Evolutionary conservation across 1,140 invertebrate species (phyloP).

Genomic region (Tetramorium alpestre): DNA sequence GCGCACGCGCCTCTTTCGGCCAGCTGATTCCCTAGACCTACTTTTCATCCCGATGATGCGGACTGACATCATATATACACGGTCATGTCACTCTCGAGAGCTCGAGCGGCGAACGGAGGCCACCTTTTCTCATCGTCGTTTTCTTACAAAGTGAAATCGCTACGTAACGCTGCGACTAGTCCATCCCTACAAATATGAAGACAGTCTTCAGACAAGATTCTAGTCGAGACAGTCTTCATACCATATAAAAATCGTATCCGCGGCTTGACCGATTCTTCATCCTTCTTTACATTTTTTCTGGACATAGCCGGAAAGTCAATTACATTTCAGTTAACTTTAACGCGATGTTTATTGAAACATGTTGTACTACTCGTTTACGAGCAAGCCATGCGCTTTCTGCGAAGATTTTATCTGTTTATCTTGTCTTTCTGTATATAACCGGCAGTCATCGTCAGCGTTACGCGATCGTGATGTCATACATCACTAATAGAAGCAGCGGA

Average conservation of each 20-base stretch:
- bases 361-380: not conserved
- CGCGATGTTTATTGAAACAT: not conserved
- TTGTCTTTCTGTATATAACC: not conserved
- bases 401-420: slow-evolving; percentile 31
- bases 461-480: slow-evolving; percentile 61
- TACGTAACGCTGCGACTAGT: not conserved
- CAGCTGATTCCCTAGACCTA: slow-evolving; percentile 84
- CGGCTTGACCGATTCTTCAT: not conserved
- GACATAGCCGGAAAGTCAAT: not conserved
- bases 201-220: too few relatives aligned
- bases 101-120: not conserved
- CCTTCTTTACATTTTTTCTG: not conserved
- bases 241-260: not conserved
- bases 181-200: too few relatives aligned
- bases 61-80: slow-evolving; percentile 65
- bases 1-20: slow-evolving; percentile 78
- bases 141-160: not conserved
- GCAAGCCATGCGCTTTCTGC: not conserved
- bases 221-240: too few relatives aligned
- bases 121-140: not conserved
- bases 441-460: slow-evolving; percentile 19
- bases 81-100: slow-evolving; percentile 22
- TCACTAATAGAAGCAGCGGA: slow-evolving; percentile 44
- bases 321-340: slow-evolving; percentile 9
- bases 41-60: slow-evolving; percentile 76